Conservation (phyloP, 2,797 vertebrate species). For the Myotis pilosus region DNA sequence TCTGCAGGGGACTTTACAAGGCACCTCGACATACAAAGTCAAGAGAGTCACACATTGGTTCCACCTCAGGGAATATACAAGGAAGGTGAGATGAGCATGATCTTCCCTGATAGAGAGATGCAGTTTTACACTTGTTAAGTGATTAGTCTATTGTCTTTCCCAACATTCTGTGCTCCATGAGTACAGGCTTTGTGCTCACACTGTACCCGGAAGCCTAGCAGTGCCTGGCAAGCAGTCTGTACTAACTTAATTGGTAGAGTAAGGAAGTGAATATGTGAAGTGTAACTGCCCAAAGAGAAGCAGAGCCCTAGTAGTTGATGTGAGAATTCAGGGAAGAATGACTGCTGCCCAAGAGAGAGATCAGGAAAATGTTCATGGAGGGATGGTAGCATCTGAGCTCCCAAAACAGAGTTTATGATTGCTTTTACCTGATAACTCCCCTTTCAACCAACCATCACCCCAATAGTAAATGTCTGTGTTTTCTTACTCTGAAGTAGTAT, state of each 20-base stretch:
- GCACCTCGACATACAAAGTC: neutral
- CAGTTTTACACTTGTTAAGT: neutral
- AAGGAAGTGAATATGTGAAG: neutral
- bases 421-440: neutral
- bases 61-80: neutral
- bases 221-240: neutral
- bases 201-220: neutral
- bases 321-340: neutral
- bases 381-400: neutral
- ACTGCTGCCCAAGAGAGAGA: neutral
- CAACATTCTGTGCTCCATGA: neutral
- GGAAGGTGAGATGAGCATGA: neutral
- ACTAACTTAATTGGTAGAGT: neutral
- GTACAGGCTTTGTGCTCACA: neutral
- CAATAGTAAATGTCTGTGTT: accelerated
- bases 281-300: neutral
- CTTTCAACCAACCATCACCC: neutral
- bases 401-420: neutral
- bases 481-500: neutral
- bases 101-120: neutral
- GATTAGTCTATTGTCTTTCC: neutral
- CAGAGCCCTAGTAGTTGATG: neutral
- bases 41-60: neutral
- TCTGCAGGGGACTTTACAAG: neutral
- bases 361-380: neutral